A percentile compares a stretch with the other conserved stretches of the same genome.
These are phyloP conservation scores for Anguilla japonica DNA, from an alignment of 2,113 vertebrate species.

Conservation along the genomic window DNA sequence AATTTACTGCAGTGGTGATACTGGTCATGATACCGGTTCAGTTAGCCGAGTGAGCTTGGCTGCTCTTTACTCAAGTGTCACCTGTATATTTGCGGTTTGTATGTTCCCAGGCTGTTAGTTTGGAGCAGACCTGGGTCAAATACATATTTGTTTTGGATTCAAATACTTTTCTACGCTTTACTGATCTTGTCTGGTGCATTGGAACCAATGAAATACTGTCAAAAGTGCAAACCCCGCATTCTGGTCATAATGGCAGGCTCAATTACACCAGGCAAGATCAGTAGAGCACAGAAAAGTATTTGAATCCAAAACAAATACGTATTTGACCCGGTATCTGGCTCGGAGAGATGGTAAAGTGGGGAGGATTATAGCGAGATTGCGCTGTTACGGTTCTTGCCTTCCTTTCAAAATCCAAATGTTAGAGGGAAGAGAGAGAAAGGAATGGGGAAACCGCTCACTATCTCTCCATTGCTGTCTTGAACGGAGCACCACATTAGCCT, in stretches of 20 bases:
- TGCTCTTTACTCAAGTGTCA: neutral
- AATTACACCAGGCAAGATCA: too few species aligned
- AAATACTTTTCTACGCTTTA: too few species aligned
- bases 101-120: neutral
- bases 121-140: too few species aligned
- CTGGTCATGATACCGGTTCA: neutral
- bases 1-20: neutral
- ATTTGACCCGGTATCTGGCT: neutral
- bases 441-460: neutral
- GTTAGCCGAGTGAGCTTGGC: neutral
- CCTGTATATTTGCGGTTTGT: neutral
- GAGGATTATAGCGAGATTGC: neutral
- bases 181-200: too few species aligned
- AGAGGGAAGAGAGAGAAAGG: neutral
- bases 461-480: neutral
- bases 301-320: too few species aligned
- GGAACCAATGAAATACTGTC: too few species aligned
- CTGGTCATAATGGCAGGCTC: too few species aligned
- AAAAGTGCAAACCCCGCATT: too few species aligned
- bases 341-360: neutral
- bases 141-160: too few species aligned
- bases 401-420: neutral
- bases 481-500: neutral
- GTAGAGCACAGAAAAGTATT: too few species aligned
- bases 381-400: neutral